phyloP scores from a whole-genome alignment of 1,140 invertebrate genomes.

The Uloborus diversus region DNA sequence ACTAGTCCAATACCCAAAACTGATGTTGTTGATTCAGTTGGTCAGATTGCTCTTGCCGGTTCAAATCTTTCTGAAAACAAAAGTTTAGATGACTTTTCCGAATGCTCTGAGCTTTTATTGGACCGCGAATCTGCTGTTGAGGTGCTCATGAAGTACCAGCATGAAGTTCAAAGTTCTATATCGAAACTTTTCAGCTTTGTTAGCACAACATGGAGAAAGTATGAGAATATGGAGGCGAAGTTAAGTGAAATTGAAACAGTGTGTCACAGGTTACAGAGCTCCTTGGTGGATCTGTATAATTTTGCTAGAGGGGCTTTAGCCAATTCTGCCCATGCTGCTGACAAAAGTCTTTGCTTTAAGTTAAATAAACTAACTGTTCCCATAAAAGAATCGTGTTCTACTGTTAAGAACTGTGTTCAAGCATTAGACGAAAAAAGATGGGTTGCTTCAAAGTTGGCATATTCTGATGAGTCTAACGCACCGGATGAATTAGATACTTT shows the following conservation, averaged over 20 bases:
- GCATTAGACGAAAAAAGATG: slow-evolving; percentile 81
- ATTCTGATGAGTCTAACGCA: slow-evolving; percentile 62
- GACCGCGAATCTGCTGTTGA: slow-evolving; percentile 87
- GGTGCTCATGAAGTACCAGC: slow-evolving; percentile 81
- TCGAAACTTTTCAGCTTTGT: slow-evolving; percentile 78
- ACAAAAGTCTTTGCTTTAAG: slow-evolving; percentile 72
- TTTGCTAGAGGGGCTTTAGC: slow-evolving; percentile 88
- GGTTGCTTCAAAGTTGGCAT: slow-evolving; percentile 76
- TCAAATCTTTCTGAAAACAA: slow-evolving; percentile 2
- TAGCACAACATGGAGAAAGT: slow-evolving; percentile 79
- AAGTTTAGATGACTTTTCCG: slow-evolving; percentile 37
- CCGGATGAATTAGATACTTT: slow-evolving; percentile 85
- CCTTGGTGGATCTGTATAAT: slow-evolving; percentile 83
- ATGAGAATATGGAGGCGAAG: slow-evolving; percentile 75
- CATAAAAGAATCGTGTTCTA: slow-evolving; percentile 79
- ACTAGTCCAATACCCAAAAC: slow-evolving; percentile 56
- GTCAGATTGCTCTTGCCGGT: background rate
- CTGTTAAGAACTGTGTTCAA: slow-evolving; percentile 80
- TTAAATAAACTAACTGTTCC: slow-evolving; percentile 74
- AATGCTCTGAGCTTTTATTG: slow-evolving; percentile 74
- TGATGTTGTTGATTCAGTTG: slow-evolving; percentile 34
- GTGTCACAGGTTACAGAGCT: slow-evolving; percentile 77
- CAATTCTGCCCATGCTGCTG: slow-evolving; percentile 84
- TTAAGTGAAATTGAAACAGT: slow-evolving; percentile 81
- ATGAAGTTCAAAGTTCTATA: slow-evolving; percentile 67